These are phyloP conservation scores for Cryptotis parvus DNA, from an alignment of 2,113 vertebrate genomes.

Conservation along the genomic window DNA sequence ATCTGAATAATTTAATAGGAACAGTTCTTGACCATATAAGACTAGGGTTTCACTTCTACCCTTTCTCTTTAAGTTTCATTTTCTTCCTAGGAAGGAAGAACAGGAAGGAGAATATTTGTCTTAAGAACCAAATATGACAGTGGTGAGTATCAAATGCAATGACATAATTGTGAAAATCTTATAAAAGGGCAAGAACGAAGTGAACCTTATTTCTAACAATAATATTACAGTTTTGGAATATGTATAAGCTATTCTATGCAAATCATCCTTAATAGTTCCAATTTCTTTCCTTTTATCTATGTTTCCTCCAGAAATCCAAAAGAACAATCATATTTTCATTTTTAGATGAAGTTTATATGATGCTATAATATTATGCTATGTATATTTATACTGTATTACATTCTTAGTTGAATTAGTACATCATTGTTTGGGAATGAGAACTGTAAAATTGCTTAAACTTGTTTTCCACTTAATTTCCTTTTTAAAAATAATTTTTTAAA, in stretches of 20 bases:
- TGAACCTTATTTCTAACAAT: background rate
- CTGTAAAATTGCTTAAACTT: background rate
- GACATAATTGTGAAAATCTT: background rate
- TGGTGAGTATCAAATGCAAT: background rate
- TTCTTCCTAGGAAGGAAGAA: background rate
- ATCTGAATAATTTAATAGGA: background rate
- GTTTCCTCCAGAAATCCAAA: background rate
- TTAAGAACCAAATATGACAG: background rate
- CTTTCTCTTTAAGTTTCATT: background rate
- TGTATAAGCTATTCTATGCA: background rate
- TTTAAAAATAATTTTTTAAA: background rate
- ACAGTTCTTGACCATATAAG: background rate
- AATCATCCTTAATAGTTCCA: background rate
- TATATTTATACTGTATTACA: background rate
- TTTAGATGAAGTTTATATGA: background rate
- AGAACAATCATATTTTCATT: background rate
- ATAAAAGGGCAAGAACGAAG: background rate
- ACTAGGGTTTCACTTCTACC: background rate
- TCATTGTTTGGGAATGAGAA: slow-evolving; percentile 5
- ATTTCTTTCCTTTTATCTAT: background rate
- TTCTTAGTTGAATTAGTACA: background rate
- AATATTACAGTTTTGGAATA: background rate
- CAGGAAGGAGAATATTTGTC: background rate
- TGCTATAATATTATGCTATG: background rate
- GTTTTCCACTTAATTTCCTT: background rate